phyloP scores from a whole-genome alignment of 2,888 invertebrate species.

The Spialia ferax region DNA sequence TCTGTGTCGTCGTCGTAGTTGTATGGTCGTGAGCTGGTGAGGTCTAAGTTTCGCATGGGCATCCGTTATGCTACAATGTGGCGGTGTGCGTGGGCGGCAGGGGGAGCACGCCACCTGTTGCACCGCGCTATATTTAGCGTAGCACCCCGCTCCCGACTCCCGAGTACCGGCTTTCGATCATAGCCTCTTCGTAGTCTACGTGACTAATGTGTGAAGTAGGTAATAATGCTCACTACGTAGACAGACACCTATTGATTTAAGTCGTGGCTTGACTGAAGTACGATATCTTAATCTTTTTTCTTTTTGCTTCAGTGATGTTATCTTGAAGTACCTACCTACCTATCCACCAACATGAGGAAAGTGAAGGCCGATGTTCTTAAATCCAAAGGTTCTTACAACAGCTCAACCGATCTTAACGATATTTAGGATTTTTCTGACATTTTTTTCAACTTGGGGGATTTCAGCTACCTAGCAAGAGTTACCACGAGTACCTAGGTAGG shows the following conservation, averaged over 20 bases:
- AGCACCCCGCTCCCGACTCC: constrained; percentile 54
- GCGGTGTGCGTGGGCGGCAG: constrained; percentile 53
- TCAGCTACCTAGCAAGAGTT: no score
- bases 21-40: background rate
- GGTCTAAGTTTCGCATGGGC: constrained; percentile 15
- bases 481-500: no score
- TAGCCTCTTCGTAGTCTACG: constrained; percentile 59
- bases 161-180: constrained; percentile 70
- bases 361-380: no score
- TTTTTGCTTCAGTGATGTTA: no score
- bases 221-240: constrained; percentile 47
- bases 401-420: no score
- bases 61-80: constrained; percentile 20
- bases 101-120: constrained; percentile 78
- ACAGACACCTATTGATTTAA: background rate
- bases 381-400: no score
- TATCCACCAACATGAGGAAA: no score
- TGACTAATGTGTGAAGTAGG: constrained; percentile 68
- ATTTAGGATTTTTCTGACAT: no score
- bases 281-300: no score
- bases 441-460: no score
- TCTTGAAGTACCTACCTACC: no score
- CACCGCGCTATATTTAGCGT: constrained; percentile 74
- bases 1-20: no score
- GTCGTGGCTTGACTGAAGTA: background rate